These are phyloP conservation scores for Aphrocallistes beatrix DNA, from an alignment of 37 sponge, comb jelly and placozoan species.

Conservation along the genomic window DNA sequence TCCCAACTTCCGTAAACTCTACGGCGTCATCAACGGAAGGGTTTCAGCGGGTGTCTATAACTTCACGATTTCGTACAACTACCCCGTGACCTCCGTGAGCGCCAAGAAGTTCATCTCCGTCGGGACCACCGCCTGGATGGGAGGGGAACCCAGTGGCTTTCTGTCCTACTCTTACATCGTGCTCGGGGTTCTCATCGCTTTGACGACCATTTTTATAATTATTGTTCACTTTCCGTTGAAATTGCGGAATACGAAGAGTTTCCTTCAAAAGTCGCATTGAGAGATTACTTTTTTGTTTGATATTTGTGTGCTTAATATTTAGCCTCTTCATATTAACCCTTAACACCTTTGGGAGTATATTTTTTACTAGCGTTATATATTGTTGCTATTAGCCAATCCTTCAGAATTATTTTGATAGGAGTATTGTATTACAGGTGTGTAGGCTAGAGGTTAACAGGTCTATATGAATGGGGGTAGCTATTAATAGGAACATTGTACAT, in stretches of 20 bases:
- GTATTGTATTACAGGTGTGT: too few species aligned
- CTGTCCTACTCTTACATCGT: neutral
- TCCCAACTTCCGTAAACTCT: neutral
- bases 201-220: neutral
- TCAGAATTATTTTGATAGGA: too few species aligned
- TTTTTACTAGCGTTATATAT: too few species aligned
- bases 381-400: too few species aligned
- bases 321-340: too few species aligned
- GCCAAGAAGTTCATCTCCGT: neutral
- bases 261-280: neutral
- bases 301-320: too few species aligned
- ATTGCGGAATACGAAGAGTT: neutral
- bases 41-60: neutral
- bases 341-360: too few species aligned
- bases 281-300: neutral
- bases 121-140: neutral
- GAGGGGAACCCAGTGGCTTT: neutral
- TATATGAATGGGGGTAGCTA: too few species aligned
- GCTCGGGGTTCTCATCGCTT: neutral
- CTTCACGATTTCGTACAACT: neutral
- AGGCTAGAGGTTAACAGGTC: too few species aligned
- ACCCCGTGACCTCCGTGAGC: neutral
- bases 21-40: neutral
- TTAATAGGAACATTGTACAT: too few species aligned
- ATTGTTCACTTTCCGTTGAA: neutral